Percentiles rank a stretch among this genome's conserved stretches.
Evolutionary conservation across 2,888 invertebrate species (phyloP).

Genomic region (Xestobium rufovillosum): DNA sequence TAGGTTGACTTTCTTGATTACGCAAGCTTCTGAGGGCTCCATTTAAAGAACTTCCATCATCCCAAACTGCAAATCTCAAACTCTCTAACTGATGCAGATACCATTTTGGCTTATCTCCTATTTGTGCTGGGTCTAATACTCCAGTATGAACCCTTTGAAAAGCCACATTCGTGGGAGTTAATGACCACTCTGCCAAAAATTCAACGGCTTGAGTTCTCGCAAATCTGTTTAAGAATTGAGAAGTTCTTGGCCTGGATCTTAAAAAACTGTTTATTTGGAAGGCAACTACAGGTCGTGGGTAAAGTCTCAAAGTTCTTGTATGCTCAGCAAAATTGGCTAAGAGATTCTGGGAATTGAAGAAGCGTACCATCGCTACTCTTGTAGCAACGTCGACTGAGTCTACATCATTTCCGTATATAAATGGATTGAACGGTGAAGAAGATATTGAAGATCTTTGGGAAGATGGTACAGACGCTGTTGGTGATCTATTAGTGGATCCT

Average conservation of each 20-base stretch:
- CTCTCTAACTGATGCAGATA: constrained; percentile 82
- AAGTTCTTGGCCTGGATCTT: constrained; percentile 82
- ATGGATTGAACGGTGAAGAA: constrained; percentile 67
- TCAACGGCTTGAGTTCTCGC: constrained; percentile 97
- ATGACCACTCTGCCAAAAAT: constrained; percentile 96
- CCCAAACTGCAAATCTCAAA: constrained; percentile 88
- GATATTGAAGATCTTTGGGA: constrained; percentile 45
- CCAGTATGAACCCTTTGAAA: constrained; percentile 97
- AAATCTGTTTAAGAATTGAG: constrained; percentile 84
- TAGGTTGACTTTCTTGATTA: constrained; percentile 71
- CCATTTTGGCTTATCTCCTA: constrained; percentile 99
- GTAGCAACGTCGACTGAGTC: constrained; percentile 99
- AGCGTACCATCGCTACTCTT: constrained; percentile 94
- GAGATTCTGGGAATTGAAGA: constrained; percentile 96
- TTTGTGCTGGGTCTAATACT: constrained; percentile 84
- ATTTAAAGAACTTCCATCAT: constrained; percentile 73
- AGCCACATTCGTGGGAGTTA: constrained; percentile 96
- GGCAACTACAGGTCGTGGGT: constrained; percentile 97
- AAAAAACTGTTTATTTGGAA: constrained; percentile 97
- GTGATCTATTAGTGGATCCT: constrained; percentile 27
- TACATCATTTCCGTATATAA: constrained; percentile 89
- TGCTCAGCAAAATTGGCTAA: constrained; percentile 97
- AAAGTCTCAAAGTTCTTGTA: constrained; percentile 89
- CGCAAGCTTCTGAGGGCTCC: constrained; percentile 58
- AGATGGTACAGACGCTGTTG: constrained; percentile 23